Base-by-base conservation (phyloP, 1,140 invertebrate species). In the Euura lappo region DNA sequence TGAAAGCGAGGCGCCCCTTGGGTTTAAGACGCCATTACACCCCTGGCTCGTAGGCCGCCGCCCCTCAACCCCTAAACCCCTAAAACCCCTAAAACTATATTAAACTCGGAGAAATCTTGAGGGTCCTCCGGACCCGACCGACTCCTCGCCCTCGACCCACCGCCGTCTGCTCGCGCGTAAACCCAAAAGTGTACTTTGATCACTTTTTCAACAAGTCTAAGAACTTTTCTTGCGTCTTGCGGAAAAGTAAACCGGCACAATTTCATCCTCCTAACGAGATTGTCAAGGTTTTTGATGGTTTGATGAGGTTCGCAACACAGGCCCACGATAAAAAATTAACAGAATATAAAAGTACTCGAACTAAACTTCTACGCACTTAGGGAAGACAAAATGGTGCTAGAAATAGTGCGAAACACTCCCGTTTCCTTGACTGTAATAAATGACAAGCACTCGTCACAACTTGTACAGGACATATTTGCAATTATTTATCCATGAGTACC, bases 11-110 rank as follows among this genome's bases (percentile, higher is more conserved):
- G 81, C 51, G 77, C 79, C 85, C 45, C 85, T 82, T 83, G 80
- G 84, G 81, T 84, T 88, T 88, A 87, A 88, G 86, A 87, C 84
- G 84, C 86, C 86, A 87, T 87, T 87, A 87, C 85, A 86, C 79
- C 80, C 85, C 84, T 73, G 72, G 78, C 66, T 76, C 66, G 44
- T 47, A 67, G 80, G 83, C 83, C 84, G 81, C 84, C 86, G 83
- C 86, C 85, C 51, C 51, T 60, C 51, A n/a, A n/a, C 51, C 51
- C 51, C 8, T 11, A 60, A 60, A n/a, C 51, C 51, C 51, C 8
- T 60, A 60, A 60, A 60, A n/a, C 51, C 51, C 86, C 84, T 86
- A 86, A 87, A 87, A 87, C 84, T 85, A 85, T 86, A 87, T 87
- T 87, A 86, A 87, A 87, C 86, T 87, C 85, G 75, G 78, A 81